Evolutionary conservation across 2,888 invertebrate species (phyloP).

Genomic region (Cecidostiba fungosa): DNA sequence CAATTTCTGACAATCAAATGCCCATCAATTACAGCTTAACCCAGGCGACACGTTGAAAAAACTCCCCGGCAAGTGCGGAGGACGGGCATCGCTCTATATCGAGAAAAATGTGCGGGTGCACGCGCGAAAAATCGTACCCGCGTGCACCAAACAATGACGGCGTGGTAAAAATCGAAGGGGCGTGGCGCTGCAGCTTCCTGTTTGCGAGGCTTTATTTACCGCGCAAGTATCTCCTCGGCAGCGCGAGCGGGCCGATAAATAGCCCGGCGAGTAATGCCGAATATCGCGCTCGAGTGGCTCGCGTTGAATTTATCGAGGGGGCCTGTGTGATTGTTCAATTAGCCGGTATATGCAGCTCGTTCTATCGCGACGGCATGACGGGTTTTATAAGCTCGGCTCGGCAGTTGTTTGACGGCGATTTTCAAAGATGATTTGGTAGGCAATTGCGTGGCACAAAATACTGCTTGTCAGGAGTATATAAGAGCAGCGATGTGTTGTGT

Average conservation of each 20-base stretch:
- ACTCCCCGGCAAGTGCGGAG: conserved; percentile 24
- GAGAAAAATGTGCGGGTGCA: conserved; percentile 17
- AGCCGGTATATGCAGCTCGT: not conserved
- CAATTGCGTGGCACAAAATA: not conserved
- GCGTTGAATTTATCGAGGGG: not conserved
- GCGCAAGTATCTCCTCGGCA: conserved; percentile 5
- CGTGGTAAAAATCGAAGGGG: not conserved
- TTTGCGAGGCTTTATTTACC: conserved; percentile 29
- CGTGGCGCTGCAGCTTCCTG: not conserved
- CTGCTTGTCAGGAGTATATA: not conserved
- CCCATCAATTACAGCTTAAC: conserved; percentile 58
- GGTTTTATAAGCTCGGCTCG: not conserved
- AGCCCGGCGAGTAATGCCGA: not conserved
- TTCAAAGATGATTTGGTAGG: conserved; percentile 1
- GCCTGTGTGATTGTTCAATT: conserved; percentile 25
- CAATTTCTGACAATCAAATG: conserved; percentile 57
- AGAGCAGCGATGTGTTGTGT: too few species aligned
- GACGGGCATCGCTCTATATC: not conserved
- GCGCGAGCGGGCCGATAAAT: conserved; percentile 6
- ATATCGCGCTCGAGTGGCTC: not conserved
- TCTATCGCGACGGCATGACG: not conserved
- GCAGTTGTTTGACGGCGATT: not conserved
- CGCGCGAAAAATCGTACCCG: conserved; percentile 1
- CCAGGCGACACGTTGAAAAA: conserved; percentile 21
- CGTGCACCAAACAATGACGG: conserved; percentile 10